Evolutionary conservation across 2,888 invertebrate genomes (phyloP).

Genomic region (Hypena proboscidalis): DNA sequence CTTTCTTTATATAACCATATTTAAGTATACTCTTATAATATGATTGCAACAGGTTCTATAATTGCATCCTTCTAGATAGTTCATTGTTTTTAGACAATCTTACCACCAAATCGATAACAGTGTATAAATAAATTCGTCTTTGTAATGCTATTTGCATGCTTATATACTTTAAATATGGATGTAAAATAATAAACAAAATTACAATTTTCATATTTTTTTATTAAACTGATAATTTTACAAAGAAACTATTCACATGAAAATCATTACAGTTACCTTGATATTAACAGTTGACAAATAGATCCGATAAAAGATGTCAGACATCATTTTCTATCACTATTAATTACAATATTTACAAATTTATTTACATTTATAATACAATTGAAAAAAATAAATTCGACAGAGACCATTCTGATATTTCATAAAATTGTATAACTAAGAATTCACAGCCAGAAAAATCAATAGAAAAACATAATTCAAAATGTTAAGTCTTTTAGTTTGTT

Average conservation of each 20-base stretch:
- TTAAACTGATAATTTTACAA: constrained; percentile 78
- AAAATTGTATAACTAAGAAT: constrained; percentile 31
- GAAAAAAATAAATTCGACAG: constrained; percentile 58
- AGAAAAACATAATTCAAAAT: constrained; percentile 35
- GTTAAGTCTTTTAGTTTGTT: constrained; percentile 54
- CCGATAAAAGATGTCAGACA: constrained; percentile 79
- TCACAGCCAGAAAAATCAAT: constrained; percentile 63
- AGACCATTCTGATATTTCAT: constrained; percentile 47
- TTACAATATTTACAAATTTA: constrained; percentile 57
- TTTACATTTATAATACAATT: constrained; percentile 56
- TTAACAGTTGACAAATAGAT: constrained; percentile 77
- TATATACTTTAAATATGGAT: no score
- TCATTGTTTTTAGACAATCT: no score
- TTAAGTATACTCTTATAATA: no score
- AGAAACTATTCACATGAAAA: constrained; percentile 81
- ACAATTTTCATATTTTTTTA: constrained; percentile 60
- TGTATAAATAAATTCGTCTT: no score
- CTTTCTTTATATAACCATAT: no score
- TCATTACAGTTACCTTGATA: constrained; percentile 74
- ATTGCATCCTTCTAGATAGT: no score
- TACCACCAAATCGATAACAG: no score
- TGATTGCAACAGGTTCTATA: no score
- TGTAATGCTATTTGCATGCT: no score
- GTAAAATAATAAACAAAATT: constrained; percentile 11
- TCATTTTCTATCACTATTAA: constrained; percentile 57